Percentiles rank a stretch among this genome's conserved stretches.
Evolutionary conservation across 2,888 invertebrate species (phyloP).

Genomic region (Molorchus minor): DNA sequence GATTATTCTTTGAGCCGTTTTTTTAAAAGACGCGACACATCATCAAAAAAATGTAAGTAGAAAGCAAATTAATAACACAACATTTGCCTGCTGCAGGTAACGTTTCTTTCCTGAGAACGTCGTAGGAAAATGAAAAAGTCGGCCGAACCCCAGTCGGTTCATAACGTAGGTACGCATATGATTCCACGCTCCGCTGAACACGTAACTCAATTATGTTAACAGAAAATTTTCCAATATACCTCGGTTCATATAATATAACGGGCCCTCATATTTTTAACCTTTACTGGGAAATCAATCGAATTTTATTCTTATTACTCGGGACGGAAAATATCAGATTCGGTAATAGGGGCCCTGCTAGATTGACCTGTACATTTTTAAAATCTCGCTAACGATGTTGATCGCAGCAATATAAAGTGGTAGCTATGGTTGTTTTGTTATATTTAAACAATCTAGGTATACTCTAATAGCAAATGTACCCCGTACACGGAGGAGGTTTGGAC

Average conservation of each 20-base stretch:
- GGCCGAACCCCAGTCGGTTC: slow-evolving; percentile 29
- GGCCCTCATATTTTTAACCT: slow-evolving; percentile 35
- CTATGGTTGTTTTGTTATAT: no score
- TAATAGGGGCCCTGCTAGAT: not conserved
- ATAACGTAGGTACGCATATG: slow-evolving; percentile 46
- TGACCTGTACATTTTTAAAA: not conserved
- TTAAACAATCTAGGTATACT: no score
- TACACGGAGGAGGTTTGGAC: no score
- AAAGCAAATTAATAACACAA: no score
- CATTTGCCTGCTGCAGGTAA: no score
- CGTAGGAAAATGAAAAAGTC: slow-evolving; percentile 39
- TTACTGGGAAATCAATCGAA: slow-evolving; percentile 34
- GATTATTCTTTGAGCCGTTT: no score
- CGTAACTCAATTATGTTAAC: slow-evolving; percentile 56
- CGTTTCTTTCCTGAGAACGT: slow-evolving; percentile 26
- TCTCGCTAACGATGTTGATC: not conserved
- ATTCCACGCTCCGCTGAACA: slow-evolving; percentile 50
- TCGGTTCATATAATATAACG: slow-evolving; percentile 41
- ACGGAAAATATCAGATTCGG: slow-evolving; percentile 3
- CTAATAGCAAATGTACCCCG: no score
- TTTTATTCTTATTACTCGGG: slow-evolving; percentile 34
- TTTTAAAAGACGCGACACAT: no score
- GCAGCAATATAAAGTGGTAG: no score
- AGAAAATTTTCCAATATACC: slow-evolving; percentile 54
- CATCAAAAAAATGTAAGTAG: no score